Conservation (phyloP, 2,113 vertebrate species). For the Brachyistius frenatus region DNA sequence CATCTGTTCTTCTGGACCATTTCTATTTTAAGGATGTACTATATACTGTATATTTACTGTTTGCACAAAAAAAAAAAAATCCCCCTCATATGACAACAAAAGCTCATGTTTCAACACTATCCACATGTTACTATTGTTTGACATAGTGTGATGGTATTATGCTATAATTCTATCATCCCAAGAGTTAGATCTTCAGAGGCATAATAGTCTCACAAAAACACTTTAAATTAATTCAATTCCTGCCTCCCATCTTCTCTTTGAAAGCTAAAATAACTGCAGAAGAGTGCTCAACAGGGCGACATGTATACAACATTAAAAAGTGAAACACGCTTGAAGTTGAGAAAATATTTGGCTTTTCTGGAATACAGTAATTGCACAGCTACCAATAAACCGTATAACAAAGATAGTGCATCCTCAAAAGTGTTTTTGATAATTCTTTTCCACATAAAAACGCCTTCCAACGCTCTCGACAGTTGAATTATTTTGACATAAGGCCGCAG, state of each 20-base stretch:
- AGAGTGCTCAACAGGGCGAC: too few species aligned
- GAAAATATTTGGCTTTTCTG: neutral
- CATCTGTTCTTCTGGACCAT: neutral
- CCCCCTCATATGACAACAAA: too few species aligned
- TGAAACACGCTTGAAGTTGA: too few species aligned
- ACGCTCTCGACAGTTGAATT: neutral
- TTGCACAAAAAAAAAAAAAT: neutral
- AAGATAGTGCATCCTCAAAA: neutral
- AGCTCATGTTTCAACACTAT: too few species aligned
- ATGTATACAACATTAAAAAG: too few species aligned
- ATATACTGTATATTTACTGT: neutral
- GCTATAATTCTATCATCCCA: neutral
- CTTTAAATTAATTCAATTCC: neutral
- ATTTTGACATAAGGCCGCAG: neutral
- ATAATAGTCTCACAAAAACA: neutral
- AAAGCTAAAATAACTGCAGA: neutral
- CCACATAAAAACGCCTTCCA: neutral
- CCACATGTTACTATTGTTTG: too few species aligned
- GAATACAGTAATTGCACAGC: neutral
- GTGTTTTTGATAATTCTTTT: neutral
- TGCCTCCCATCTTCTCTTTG: neutral
- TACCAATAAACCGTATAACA: neutral
- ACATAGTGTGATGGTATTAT: too few species aligned
- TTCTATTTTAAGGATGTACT: conserved; percentile 9
- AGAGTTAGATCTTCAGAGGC: neutral